Conservation (phyloP, 2,113 vertebrate genomes). For the Rhinolophus ferrumequinum region DNA sequence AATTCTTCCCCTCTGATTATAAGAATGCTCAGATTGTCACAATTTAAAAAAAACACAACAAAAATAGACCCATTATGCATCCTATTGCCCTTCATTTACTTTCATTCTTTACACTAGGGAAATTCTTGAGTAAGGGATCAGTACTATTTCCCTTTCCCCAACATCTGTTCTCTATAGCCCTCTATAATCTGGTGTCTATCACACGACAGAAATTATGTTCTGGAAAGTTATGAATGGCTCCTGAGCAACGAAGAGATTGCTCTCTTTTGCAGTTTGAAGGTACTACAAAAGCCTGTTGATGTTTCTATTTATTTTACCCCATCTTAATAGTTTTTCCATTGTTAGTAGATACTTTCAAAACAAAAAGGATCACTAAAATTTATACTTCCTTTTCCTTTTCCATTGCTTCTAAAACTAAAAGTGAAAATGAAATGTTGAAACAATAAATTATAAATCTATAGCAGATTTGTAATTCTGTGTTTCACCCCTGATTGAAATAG, state of each 20-base stretch:
- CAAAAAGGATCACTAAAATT: constrained; percentile 2
- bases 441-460: background rate
- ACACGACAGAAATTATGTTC: background rate
- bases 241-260: background rate
- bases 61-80: background rate
- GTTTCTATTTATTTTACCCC: background rate
- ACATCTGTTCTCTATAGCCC: background rate
- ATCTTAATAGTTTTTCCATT: constrained; percentile 17
- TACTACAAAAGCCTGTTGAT: constrained; percentile 11
- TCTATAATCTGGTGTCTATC: background rate
- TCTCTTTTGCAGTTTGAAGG: constrained; percentile 41
- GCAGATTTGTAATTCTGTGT: constrained; percentile 31
- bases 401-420: constrained; percentile 30
- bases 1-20: background rate
- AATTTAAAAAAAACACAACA: background rate
- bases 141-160: background rate
- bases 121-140: background rate
- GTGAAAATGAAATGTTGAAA: constrained; percentile 35
- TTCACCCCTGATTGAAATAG: constrained; percentile 14
- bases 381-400: background rate
- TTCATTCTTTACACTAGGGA: background rate
- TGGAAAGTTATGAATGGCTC: background rate
- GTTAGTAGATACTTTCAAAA: background rate
- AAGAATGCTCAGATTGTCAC: constrained; percentile 22
- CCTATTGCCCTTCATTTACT: background rate